These are phyloP conservation scores for Epistrophella euchroma DNA, from an alignment of 2,888 invertebrate genomes.

Conservation along the genomic window DNA sequence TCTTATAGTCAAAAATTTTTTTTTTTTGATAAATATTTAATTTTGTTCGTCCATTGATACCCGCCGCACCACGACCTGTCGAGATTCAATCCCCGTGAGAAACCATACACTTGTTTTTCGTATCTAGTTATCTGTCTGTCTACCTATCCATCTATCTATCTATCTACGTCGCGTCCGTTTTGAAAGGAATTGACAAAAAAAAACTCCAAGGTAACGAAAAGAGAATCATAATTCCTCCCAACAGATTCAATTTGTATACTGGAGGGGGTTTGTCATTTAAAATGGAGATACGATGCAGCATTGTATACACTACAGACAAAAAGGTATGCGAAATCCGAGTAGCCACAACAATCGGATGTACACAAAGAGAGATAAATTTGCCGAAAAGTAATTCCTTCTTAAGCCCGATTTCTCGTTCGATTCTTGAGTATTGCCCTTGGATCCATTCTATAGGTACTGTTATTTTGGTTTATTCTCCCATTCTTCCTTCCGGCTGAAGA, in stretches of 20 bases:
- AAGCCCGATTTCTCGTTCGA: conserved; percentile 45
- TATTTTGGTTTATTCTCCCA: conserved; percentile 3
- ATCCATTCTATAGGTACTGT: not conserved
- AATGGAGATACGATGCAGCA: conserved; percentile 49
- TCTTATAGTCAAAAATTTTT: conserved; percentile 65
- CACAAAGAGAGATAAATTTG: conserved; percentile 58
- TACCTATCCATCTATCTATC: conserved; percentile 7
- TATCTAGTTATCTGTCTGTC: conserved; percentile 40
- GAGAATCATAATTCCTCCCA: conserved; percentile 64
- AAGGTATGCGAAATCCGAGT: conserved; percentile 36
- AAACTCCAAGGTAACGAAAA: conserved; percentile 62
- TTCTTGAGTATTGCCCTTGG: conserved; percentile 42
- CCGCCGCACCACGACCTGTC: conserved; percentile 77
- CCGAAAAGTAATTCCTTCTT: conserved; percentile 49
- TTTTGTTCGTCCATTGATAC: conserved; percentile 74
- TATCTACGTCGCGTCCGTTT: conserved; percentile 22
- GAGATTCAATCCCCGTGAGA: conserved; percentile 83
- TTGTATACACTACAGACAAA: not conserved
- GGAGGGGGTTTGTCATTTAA: conserved; percentile 48
- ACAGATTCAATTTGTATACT: conserved; percentile 20
- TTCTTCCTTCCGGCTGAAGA: conserved; percentile 9
- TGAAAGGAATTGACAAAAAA: conserved; percentile 45
- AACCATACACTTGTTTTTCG: conserved; percentile 79
- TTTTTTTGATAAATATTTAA: conserved; percentile 74
- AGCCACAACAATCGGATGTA: conserved; percentile 42